phyloP scores from a whole-genome alignment of 2,797 vertebrate species.

The Furcifer pardalis region DNA sequence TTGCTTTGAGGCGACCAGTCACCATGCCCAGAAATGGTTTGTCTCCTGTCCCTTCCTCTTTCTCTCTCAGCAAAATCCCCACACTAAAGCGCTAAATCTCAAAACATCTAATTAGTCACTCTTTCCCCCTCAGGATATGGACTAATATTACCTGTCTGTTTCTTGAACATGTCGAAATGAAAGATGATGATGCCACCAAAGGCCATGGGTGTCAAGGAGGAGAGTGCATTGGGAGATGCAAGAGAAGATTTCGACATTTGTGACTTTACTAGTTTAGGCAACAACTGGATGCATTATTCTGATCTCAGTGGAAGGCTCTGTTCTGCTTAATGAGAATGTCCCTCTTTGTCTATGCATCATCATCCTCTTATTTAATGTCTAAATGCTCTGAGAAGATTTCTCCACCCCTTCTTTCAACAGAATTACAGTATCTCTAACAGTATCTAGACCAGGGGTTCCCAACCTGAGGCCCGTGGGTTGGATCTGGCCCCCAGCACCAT shows the following conservation, averaged over 20 bases:
- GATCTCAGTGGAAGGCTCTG: neutral
- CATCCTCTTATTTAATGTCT: accelerated
- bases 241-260: slow-evolving; percentile 30
- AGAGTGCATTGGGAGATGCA: neutral
- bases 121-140: neutral
- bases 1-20: neutral
- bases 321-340: accelerated
- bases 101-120: neutral
- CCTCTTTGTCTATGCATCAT: neutral
- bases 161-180: neutral
- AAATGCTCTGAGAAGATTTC: accelerated
- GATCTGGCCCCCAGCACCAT: too few species aligned
- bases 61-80: neutral
- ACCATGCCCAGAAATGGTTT: accelerated
- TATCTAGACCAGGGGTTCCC: too few species aligned
- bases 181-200: neutral
- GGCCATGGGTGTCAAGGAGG: neutral
- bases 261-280: slow-evolving; percentile 20
- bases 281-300: slow-evolving; percentile 20
- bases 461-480: too few species aligned
- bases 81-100: neutral
- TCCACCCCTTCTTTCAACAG: neutral
- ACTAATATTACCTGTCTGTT: neutral
- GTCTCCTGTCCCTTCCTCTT: accelerated
- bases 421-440: neutral